phyloP scores from a whole-genome alignment of 1,140 invertebrate species.

The Drosophila aff. region DNA sequence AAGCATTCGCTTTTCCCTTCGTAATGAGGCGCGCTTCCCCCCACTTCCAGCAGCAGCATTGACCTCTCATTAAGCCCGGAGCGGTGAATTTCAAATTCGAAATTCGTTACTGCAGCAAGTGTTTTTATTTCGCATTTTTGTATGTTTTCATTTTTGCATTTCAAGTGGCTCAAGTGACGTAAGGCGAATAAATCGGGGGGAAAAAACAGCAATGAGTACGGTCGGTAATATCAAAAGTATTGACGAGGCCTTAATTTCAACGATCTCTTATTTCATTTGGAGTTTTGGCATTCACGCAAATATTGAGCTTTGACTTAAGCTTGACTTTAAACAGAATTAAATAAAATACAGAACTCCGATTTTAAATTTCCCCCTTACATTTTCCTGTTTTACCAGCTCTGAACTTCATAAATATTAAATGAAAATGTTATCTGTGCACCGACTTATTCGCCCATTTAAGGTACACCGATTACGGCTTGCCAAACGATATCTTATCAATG shows the following conservation, averaged over 20 bases:
- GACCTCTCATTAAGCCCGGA: conserved; percentile 69
- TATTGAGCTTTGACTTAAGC: neutral
- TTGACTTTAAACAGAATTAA: neutral
- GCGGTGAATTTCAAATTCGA: conserved; percentile 50
- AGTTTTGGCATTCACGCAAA: conserved; percentile 1
- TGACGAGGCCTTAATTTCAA: neutral
- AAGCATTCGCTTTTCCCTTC: conserved; percentile 13
- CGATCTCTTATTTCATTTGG: conserved; percentile 4
- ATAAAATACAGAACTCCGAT: neutral
- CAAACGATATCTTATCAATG: conserved; percentile 71
- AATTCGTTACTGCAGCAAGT: conserved; percentile 52
- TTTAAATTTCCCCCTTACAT: neutral
- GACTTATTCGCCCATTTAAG: conserved; percentile 3
- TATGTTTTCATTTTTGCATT: conserved; percentile 49
- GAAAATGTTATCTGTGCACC: neutral
- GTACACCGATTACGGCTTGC: conserved; percentile 41
- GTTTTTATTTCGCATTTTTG: conserved; percentile 33
- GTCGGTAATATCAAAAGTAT: conserved; percentile 7
- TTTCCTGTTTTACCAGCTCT: too few relatives aligned
- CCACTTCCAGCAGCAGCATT: conserved; percentile 42
- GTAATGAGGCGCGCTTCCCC: conserved; percentile 24
- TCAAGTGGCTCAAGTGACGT: conserved; percentile 62
- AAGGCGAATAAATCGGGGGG: conserved; percentile 23
- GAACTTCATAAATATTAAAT: neutral
- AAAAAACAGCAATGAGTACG: conserved; percentile 4